These are phyloP conservation scores for Phengaris arion DNA, from an alignment of 2,888 invertebrate species.

Conservation along the genomic window DNA sequence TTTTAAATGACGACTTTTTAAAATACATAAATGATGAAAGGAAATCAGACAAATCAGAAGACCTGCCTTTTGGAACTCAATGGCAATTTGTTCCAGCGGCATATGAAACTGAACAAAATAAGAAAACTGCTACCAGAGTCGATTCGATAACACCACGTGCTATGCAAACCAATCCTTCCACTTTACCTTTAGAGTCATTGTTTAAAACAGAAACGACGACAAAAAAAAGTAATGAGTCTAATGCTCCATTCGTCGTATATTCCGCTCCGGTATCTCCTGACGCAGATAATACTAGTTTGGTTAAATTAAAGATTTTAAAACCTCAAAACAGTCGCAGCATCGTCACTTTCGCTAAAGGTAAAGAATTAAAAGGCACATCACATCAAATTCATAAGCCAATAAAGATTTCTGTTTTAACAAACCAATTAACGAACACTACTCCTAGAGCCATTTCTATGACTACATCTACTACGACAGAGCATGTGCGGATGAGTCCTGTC, in stretches of 20 bases:
- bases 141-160: conserved; percentile 66
- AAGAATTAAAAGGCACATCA: conserved; percentile 61
- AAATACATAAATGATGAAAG: conserved; percentile 67
- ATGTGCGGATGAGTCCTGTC: conserved; percentile 46
- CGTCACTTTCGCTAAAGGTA: conserved; percentile 65
- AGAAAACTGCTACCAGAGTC: conserved; percentile 53
- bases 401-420: conserved; percentile 48
- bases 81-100: conserved; percentile 76
- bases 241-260: conserved; percentile 70
- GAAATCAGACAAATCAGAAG: conserved; percentile 50
- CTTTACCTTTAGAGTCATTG: conserved; percentile 83
- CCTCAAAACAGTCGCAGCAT: conserved; percentile 60
- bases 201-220: conserved; percentile 77
- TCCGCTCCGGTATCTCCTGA: conserved; percentile 62
- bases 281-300: conserved; percentile 57
- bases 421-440: conserved; percentile 39
- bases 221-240: conserved; percentile 49
- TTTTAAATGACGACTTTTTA: conserved; percentile 60
- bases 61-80: conserved; percentile 47
- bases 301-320: conserved; percentile 57
- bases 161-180: conserved; percentile 79
- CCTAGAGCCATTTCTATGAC: conserved; percentile 46
- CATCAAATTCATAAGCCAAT: conserved; percentile 52
- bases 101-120: conserved; percentile 63
- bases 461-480: conserved; percentile 41